Percentiles rank a stretch among this genome's conserved stretches.
These are phyloP conservation scores for Amphipoea oculea DNA, from an alignment of 2,888 invertebrate species.

Conservation along the genomic window DNA sequence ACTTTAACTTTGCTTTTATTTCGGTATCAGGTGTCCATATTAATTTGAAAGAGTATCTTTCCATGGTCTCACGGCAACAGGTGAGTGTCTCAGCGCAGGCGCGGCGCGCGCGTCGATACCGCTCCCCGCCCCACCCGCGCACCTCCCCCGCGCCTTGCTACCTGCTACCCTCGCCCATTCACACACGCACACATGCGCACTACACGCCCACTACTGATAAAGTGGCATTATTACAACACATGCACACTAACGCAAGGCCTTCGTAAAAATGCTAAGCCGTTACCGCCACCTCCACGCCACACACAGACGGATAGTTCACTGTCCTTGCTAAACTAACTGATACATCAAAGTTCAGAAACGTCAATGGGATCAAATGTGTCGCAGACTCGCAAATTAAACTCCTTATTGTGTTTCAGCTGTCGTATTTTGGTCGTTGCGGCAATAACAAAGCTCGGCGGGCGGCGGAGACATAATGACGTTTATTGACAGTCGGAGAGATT, in stretches of 20 bases:
- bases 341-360: constrained; percentile 55
- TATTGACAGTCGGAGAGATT: constrained; percentile 68
- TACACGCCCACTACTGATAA: constrained; percentile 70
- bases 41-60: constrained; percentile 89
- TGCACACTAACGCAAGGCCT: constrained; percentile 60
- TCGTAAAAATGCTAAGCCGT: constrained; percentile 58
- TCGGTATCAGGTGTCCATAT: constrained; percentile 87
- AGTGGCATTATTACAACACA: constrained; percentile 52
- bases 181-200: constrained; percentile 84
- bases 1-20: constrained; percentile 82
- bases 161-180: constrained; percentile 83
- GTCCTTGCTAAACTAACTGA: constrained; percentile 46
- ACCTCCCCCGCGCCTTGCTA: constrained; percentile 69
- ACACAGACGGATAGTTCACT: constrained; percentile 53
- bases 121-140: constrained; percentile 74
- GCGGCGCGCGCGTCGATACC: constrained; percentile 88
- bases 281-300: constrained; percentile 49
- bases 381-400: constrained; percentile 56
- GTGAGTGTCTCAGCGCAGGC: constrained; percentile 86
- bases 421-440: constrained; percentile 54
- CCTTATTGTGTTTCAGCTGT: constrained; percentile 52
- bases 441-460: constrained; percentile 47
- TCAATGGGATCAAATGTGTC: constrained; percentile 56
- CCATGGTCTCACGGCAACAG: constrained; percentile 89
- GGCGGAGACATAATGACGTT: constrained; percentile 51